Base-by-base conservation (phyloP, 2,797 vertebrate genomes). In the Molossus alvarezi region DNA sequence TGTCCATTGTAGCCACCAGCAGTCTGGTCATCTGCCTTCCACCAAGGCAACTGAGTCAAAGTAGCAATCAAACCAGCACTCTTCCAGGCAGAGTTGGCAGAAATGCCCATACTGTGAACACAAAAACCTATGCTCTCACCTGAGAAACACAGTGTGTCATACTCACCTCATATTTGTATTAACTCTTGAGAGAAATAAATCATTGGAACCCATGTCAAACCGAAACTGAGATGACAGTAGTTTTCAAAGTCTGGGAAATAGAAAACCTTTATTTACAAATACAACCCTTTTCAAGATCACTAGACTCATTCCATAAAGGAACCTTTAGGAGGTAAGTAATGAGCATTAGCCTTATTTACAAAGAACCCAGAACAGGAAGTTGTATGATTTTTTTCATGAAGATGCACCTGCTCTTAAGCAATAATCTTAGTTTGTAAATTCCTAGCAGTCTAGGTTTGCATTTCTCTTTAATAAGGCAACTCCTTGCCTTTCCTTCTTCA, bases 391-490 rank as follows among this genome's bases (percentile, higher is more conserved):
- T 85, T 88, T 90, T 91, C 25, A 65, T 18, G 20, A 91, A 62
- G 58, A 76, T n/a, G 29, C 1, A n/a, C 57, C 51, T 48, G 62
- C 11, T 41, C 33, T 96, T 84, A 55, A 23, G 88, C 45, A 64
- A 60, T 69, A 10, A 37, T 81, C 18, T 48, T 53, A 23, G 8
- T 55, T 14, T 75, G 6, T 85, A 67, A 58, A 91, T 81, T 73
- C 37, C 37, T 72, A 29, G 58, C 29, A 20, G 27, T 65, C 9
- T 12, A 9, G 0, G 3, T 81, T 72, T 53, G 29, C 51, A 69
- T 77, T 79, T 93, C 73, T 90, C 29, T 82, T 88, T 93, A 88
- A 75, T 27, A 64, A 79, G 7, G 37, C 71, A 57, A 58, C 14
- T 27, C 57, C 21, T 2, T 9, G 65, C 27, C 69, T 53, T 89